A percentile compares a stretch with the other conserved stretches of the same genome.
phyloP scores from a whole-genome alignment of 2,888 invertebrate species.

The Chaetogeoica ovagalla region DNA sequence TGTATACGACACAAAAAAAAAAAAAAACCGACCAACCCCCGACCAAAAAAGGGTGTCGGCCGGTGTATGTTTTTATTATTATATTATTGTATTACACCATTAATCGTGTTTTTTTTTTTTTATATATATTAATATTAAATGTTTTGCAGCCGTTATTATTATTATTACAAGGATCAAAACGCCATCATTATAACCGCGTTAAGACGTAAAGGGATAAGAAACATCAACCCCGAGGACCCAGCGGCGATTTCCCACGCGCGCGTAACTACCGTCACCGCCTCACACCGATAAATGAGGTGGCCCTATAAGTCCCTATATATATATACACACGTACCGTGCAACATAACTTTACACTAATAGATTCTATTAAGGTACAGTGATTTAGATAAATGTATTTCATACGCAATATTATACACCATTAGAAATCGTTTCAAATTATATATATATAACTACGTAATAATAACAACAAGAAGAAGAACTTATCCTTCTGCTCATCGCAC shows the following conservation, averaged over 20 bases:
- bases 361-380: not conserved
- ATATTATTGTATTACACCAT: slow-evolving; percentile 37
- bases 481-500: not conserved
- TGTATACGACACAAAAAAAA: slow-evolving; percentile 41
- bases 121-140: slow-evolving; percentile 20
- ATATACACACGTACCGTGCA: not conserved
- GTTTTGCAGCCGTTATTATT: slow-evolving; percentile 22
- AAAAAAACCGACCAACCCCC: slow-evolving; percentile 42
- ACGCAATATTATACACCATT: not conserved
- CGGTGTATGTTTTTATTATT: slow-evolving; percentile 6
- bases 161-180: slow-evolving; percentile 38
- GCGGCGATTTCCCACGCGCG: slow-evolving; percentile 45
- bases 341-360: not conserved
- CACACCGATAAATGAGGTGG: not conserved
- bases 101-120: slow-evolving; percentile 39
- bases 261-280: not conserved
- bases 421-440: not conserved
- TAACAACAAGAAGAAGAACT: not conserved
- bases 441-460: not conserved
- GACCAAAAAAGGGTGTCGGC: slow-evolving; percentile 48
- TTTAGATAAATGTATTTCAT: slow-evolving; percentile 10
- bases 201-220: slow-evolving; percentile 27
- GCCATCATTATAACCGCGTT: slow-evolving; percentile 50
- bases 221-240: slow-evolving; percentile 39
- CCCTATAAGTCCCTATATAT: not conserved